Percentiles rank a stretch among this genome's conserved stretches.
These are phyloP conservation scores for Artibeus jamaicensis DNA, from an alignment of 2,797 vertebrate species.

Conservation along the genomic window DNA sequence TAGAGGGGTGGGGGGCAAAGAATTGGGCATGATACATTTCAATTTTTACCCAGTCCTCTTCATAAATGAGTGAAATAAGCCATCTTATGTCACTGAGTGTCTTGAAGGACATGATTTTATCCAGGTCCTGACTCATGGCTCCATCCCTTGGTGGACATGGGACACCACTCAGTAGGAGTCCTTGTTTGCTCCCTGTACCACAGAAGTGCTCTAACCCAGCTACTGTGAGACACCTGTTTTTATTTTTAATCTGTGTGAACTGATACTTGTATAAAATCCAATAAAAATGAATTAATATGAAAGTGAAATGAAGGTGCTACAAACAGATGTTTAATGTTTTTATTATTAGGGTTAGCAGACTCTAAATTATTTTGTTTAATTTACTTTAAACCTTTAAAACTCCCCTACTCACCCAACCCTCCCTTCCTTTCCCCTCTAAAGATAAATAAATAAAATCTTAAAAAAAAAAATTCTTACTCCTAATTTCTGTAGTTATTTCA, in stretches of 20 bases:
- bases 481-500: not conserved
- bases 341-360: constrained; percentile 3
- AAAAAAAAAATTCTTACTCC: not conserved
- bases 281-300: not conserved
- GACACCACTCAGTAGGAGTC: not conserved
- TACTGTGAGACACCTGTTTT: not conserved
- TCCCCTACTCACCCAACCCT: no score
- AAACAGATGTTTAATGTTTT: not conserved
- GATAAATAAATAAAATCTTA: no score
- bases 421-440: no score
- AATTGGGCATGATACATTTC: not conserved
- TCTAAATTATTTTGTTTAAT: not conserved
- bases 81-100: not conserved
- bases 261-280: not conserved
- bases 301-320: not conserved
- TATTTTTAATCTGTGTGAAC: not conserved
- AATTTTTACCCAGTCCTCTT: not conserved
- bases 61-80: not conserved
- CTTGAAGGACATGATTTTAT: not conserved
- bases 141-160: not conserved
- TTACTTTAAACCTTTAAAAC: not conserved
- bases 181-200: not conserved
- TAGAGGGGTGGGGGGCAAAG: not conserved
- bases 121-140: not conserved
- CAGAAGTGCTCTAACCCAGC: not conserved